Evolutionary conservation across 2,797 vertebrate genomes (phyloP).

Genomic region (Paguma larvata): DNA sequence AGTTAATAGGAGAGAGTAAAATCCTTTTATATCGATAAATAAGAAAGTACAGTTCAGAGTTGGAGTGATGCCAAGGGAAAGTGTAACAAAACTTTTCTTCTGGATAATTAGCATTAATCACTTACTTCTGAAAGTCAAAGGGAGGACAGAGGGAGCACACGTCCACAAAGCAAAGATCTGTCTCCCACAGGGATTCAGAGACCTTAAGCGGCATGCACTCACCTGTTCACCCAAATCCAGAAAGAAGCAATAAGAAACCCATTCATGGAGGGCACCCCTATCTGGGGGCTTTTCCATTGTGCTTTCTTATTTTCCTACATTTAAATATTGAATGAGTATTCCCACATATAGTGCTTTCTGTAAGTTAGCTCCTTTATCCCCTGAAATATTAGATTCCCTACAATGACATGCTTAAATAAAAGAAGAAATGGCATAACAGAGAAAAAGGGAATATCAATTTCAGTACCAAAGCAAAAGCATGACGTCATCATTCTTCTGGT

Average conservation of each 20-base stretch:
- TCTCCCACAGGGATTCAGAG: background rate
- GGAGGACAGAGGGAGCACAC: background rate
- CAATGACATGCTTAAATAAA: conserved; percentile 9
- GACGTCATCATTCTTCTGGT: background rate
- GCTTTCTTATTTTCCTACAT: background rate
- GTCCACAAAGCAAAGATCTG: background rate
- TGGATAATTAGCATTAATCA: background rate
- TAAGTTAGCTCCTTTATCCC: conserved; percentile 24
- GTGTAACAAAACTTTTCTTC: background rate
- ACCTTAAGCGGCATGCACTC: background rate
- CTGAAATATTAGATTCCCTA: background rate
- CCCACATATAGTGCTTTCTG: background rate
- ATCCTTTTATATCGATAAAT: conserved; percentile 7
- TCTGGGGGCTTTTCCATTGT: background rate
- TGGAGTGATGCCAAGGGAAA: background rate
- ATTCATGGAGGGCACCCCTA: background rate
- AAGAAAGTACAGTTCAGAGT: background rate
- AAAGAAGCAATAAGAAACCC: background rate
- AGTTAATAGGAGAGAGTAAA: background rate
- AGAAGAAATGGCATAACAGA: background rate
- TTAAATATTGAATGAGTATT: conserved; percentile 61
- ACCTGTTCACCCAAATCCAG: background rate
- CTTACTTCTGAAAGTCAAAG: conserved; percentile 27
- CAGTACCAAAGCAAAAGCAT: background rate
- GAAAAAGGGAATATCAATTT: background rate